These are phyloP conservation scores for Graphium colonna DNA, from an alignment of 2,888 invertebrate genomes.

Conservation along the genomic window DNA sequence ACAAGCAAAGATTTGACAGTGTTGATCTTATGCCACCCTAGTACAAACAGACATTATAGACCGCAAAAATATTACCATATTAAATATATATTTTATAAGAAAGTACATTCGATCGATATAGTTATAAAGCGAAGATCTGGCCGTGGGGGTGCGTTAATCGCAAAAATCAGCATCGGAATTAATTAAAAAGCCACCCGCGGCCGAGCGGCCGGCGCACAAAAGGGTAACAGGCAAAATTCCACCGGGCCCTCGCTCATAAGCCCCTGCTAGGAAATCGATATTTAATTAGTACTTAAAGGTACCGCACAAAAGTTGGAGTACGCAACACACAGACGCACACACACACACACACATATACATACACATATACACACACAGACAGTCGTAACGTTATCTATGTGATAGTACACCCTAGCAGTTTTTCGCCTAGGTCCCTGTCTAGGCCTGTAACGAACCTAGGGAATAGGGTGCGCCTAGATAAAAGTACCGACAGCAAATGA, in stretches of 20 bases:
- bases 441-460: conserved; percentile 62
- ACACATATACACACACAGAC: conserved; percentile 19
- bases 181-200: not conserved
- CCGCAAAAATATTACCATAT: not conserved
- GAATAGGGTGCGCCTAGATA: conserved; percentile 74
- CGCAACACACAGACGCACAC: conserved; percentile 21
- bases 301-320: conserved; percentile 20
- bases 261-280: conserved; percentile 16
- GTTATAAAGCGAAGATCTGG: not conserved
- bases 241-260: conserved; percentile 3
- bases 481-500: conserved; percentile 52
- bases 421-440: conserved; percentile 74
- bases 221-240: not conserved
- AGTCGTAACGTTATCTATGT: conserved; percentile 41
- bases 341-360: conserved; percentile 6
- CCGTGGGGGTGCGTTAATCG: too few species aligned
- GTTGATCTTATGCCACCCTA: too few species aligned
- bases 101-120: not conserved
- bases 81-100: not conserved
- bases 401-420: conserved; percentile 62
- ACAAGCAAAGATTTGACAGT: too few species aligned
- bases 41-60: too few species aligned
- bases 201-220: conserved; percentile 4
- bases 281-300: conserved; percentile 25
- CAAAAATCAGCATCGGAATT: not conserved